Evolutionary conservation across 2,113 vertebrate genomes (phyloP).

Genomic region (Syngnathoides biaculeatus): DNA sequence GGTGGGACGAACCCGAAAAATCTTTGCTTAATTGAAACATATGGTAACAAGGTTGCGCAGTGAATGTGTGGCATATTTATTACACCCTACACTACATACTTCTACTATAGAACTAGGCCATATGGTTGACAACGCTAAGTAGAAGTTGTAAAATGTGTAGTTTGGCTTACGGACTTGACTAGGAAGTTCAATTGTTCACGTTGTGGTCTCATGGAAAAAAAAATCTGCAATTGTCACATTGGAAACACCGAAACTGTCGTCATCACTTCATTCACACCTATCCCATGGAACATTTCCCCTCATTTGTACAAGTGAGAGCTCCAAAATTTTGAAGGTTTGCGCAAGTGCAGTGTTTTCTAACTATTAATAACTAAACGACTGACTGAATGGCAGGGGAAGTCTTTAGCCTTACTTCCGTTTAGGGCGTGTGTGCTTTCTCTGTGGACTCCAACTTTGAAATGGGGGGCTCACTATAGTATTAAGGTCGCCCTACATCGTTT

Average conservation of each 20-base stretch:
- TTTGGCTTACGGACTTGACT: neutral
- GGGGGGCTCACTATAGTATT: too few relatives aligned
- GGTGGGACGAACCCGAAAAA: too few relatives aligned
- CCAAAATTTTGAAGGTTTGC: neutral
- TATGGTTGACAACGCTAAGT: too few relatives aligned
- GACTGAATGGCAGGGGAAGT: neutral
- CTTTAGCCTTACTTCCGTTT: too few relatives aligned
- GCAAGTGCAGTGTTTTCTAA: neutral
- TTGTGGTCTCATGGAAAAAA: neutral
- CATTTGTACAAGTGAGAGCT: neutral
- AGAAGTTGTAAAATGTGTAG: neutral
- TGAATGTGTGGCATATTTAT: too few relatives aligned
- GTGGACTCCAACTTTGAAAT: too few relatives aligned
- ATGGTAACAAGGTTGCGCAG: too few relatives aligned
- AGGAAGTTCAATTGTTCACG: slow-evolving; percentile 28
- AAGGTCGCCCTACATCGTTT: too few relatives aligned
- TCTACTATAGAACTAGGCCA: too few relatives aligned
- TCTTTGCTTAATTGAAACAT: too few relatives aligned
- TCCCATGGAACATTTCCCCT: neutral
- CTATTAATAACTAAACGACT: neutral
- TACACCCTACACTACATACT: too few relatives aligned
- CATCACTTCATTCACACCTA: slow-evolving; percentile 12
- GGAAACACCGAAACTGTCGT: slow-evolving; percentile 31
- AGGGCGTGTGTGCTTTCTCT: too few relatives aligned
- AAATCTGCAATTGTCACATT: slow-evolving; percentile 6